phyloP scores from a whole-genome alignment of 37 sponge, comb jelly and placozoan species.

The Ianthella basta region DNA sequence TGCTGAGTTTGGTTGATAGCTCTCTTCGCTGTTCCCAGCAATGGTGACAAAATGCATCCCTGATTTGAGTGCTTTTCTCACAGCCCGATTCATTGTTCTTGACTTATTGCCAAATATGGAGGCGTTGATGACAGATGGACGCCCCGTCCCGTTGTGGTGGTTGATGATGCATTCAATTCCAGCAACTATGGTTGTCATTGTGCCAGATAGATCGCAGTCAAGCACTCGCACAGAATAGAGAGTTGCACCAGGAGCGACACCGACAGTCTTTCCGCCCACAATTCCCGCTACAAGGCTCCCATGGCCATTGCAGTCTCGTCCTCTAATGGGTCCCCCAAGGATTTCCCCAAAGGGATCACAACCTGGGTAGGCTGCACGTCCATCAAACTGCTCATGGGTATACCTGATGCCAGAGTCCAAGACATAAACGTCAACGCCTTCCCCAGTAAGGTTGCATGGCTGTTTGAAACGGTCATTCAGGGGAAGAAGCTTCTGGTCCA shows the following conservation, averaged over 20 bases:
- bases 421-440: constrained; percentile 77
- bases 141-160: not conserved
- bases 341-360: constrained; percentile 52
- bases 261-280: constrained; percentile 52
- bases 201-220: constrained; percentile 34
- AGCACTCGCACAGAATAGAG: constrained; percentile 68
- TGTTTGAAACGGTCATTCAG: constrained; percentile 32
- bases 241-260: constrained; percentile 70
- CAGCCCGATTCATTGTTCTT: constrained; percentile 26
- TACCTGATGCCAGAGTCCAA: constrained; percentile 74
- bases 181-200: constrained; percentile 28
- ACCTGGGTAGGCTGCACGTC: constrained; percentile 39
- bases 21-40: constrained; percentile 41
- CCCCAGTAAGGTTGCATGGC: constrained; percentile 71
- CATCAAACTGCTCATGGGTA: constrained; percentile 56
- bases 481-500: constrained; percentile 41
- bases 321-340: not conserved
- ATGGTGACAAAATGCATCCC: constrained; percentile 51
- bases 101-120: constrained; percentile 56
- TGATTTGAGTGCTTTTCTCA: constrained; percentile 13
- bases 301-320: constrained; percentile 66
- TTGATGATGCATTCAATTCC: constrained; percentile 67
- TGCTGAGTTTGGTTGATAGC: constrained; percentile 8
- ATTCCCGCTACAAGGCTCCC: constrained; percentile 76
- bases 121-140: constrained; percentile 48